phyloP scores from a whole-genome alignment of 2,888 invertebrate genomes.

The Nasonia oneida region DNA sequence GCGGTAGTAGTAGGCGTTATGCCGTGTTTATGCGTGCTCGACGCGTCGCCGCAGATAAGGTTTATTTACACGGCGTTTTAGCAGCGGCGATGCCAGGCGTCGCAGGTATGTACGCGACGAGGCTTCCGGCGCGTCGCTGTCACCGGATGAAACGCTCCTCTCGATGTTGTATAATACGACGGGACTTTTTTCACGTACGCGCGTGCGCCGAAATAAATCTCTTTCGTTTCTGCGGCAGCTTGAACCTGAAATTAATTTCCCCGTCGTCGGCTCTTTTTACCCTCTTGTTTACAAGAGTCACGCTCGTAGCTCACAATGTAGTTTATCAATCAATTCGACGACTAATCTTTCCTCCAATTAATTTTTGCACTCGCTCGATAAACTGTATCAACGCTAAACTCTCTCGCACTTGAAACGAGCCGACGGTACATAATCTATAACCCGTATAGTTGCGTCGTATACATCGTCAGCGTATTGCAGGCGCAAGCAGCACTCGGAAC shows the following conservation, averaged over 20 bases:
- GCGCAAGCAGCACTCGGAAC: background rate
- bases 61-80: constrained; percentile 69
- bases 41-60: constrained; percentile 40
- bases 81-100: constrained; percentile 65
- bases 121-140: constrained; percentile 10
- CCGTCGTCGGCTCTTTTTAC: background rate
- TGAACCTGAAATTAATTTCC: background rate
- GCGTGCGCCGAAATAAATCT: constrained; percentile 12
- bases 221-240: background rate
- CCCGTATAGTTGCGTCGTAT: background rate
- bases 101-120: constrained; percentile 61
- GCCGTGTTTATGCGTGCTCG: constrained; percentile 11
- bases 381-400: too few relatives aligned
- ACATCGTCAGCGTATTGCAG: background rate
- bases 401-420: too few relatives aligned
- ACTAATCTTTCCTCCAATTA: background rate
- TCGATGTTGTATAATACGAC: too few relatives aligned
- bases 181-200: background rate
- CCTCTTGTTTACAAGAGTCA: too few relatives aligned
- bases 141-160: background rate
- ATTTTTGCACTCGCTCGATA: background rate
- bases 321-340: background rate
- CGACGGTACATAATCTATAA: background rate
- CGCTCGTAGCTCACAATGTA: background rate
- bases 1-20: background rate